These are phyloP conservation scores for Eupithecia tripunctaria DNA, from an alignment of 2,888 invertebrate genomes.

Conservation along the genomic window DNA sequence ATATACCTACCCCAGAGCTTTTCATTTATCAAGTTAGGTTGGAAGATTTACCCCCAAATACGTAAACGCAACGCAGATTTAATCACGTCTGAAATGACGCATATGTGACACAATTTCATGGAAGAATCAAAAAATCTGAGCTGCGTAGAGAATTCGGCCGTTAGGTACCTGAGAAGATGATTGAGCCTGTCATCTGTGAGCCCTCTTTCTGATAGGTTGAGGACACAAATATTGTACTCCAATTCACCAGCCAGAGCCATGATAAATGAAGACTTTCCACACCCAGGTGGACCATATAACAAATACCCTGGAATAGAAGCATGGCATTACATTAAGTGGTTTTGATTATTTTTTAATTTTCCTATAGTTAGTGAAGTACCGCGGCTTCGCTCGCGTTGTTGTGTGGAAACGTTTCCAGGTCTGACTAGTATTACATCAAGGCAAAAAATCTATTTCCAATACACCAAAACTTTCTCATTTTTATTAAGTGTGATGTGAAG, in stretches of 20 bases:
- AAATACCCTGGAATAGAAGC: constrained; percentile 90
- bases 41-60: too few relatives aligned
- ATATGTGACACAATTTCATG: too few relatives aligned
- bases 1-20: too few relatives aligned
- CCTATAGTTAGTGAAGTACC: background rate
- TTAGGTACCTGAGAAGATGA: constrained; percentile 89
- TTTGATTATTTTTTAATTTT: background rate
- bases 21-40: background rate
- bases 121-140: too few relatives aligned
- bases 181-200: constrained; percentile 98
- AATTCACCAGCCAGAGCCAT: constrained; percentile 98
- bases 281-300: constrained; percentile 98
- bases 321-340: background rate
- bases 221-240: constrained; percentile 97
- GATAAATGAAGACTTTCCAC: constrained; percentile 98
- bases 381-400: too few relatives aligned
- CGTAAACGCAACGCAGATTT: too few relatives aligned
- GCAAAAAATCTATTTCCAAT: background rate
- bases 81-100: too few relatives aligned
- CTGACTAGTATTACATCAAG: too few relatives aligned
- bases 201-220: constrained; percentile 97
- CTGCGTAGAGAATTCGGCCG: too few relatives aligned
- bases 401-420: too few relatives aligned
- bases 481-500: too few relatives aligned
- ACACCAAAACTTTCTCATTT: too few relatives aligned